Conservation (phyloP, 2,113 vertebrate species). For the Amphiprion ocellaris region DNA sequence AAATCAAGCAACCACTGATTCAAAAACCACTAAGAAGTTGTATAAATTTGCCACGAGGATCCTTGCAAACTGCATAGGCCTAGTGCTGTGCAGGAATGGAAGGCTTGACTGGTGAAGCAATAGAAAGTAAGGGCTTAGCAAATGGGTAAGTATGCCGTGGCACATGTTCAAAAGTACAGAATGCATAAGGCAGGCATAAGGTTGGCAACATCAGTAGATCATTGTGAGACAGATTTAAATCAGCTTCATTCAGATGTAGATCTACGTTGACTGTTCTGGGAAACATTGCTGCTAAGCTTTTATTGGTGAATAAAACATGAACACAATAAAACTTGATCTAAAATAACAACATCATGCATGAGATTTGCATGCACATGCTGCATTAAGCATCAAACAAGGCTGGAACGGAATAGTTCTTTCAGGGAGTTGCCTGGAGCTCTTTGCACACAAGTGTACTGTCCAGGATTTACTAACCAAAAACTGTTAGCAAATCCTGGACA, state of each 20-base stretch:
- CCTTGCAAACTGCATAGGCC: too few relatives aligned
- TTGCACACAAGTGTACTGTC: constrained; percentile 8
- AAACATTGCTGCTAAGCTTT: constrained; percentile 9
- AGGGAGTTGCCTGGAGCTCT: constrained; percentile 24
- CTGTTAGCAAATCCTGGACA: constrained; percentile 39
- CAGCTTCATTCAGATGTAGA: neutral
- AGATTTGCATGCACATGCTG: constrained; percentile 16
- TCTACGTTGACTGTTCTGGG: constrained; percentile 11
- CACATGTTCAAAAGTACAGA: too few relatives aligned
- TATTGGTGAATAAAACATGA: constrained; percentile 34
- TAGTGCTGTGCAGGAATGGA: too few relatives aligned
- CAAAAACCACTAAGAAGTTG: too few relatives aligned
- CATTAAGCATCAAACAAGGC: constrained; percentile 24
- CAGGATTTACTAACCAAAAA: constrained; percentile 48
- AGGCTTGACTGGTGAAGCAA: too few relatives aligned
- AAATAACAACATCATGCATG: constrained; percentile 11
- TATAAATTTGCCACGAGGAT: too few relatives aligned
- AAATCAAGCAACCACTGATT: too few relatives aligned
- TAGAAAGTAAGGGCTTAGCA: too few relatives aligned
- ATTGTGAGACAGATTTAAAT: neutral
- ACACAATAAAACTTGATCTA: constrained; percentile 11
- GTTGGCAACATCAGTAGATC: neutral
- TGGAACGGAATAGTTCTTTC: constrained; percentile 15
- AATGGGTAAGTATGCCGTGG: too few relatives aligned
- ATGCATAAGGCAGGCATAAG: too few relatives aligned